These are phyloP conservation scores for Ephestia elutella DNA, from an alignment of 1,140 invertebrate species.

Conservation along the genomic window DNA sequence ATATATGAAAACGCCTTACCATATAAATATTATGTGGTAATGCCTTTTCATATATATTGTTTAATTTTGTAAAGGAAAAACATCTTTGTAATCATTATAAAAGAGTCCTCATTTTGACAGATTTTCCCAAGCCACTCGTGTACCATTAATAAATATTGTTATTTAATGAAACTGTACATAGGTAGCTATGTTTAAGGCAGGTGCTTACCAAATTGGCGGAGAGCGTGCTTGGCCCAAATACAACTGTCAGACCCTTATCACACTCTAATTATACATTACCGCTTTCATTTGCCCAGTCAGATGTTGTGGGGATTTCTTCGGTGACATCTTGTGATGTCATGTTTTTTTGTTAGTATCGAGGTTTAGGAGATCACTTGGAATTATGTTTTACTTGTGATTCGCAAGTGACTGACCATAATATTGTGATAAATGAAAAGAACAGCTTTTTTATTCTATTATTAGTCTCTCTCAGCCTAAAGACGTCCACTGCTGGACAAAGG, in stretches of 20 bases:
- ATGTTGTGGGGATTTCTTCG: slow-evolving; percentile 29
- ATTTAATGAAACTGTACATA: slow-evolving; percentile 7
- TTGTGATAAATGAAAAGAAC: too few species aligned
- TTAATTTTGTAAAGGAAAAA: too few species aligned
- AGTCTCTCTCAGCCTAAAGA: too few species aligned
- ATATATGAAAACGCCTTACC: too few species aligned
- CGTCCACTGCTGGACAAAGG: too few species aligned
- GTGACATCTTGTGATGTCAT: slow-evolving; percentile 21
- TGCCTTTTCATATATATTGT: too few species aligned
- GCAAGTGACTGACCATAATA: background rate
- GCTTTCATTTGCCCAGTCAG: slow-evolving; percentile 51
- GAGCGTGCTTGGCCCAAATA: slow-evolving; percentile 52
- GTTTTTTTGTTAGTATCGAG: slow-evolving; percentile 12
- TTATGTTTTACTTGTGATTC: slow-evolving; percentile 7
- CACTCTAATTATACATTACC: slow-evolving; percentile 66
- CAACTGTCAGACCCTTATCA: slow-evolving; percentile 68
- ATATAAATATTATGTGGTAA: too few species aligned
- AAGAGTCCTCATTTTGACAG: too few species aligned
- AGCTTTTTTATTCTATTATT: too few species aligned
- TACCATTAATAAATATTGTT: slow-evolving; percentile 5
- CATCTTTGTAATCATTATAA: too few species aligned
- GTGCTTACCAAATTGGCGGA: slow-evolving; percentile 38
- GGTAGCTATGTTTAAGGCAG: slow-evolving; percentile 29
- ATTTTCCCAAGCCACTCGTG: too few species aligned
- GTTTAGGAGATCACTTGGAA: background rate